Conservation (phyloP, 2,113 vertebrate genomes). For the Colaptes auratus region DNA sequence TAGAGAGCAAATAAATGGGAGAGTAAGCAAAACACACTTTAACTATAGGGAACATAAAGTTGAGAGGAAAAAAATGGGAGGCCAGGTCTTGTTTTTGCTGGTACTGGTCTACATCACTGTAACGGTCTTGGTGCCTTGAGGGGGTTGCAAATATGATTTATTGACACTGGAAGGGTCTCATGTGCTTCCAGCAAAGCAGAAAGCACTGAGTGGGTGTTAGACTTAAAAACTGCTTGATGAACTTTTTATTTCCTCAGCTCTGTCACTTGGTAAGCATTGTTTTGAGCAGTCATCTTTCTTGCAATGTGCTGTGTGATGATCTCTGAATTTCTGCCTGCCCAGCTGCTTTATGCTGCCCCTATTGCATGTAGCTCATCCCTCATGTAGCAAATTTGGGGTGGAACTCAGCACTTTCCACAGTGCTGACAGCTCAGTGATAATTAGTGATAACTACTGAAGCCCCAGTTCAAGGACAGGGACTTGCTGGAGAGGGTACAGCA, state of each 20-base stretch:
- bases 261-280: not conserved
- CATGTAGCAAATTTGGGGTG: not conserved
- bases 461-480: no score
- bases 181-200: not conserved
- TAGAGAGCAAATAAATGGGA: not conserved
- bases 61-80: not conserved
- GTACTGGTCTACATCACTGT: not conserved
- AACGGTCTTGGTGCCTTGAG: not conserved
- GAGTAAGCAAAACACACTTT: not conserved
- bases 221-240: not conserved
- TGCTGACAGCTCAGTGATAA: not conserved
- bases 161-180: not conserved
- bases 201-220: not conserved
- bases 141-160: not conserved
- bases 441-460: not conserved
- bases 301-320: not conserved
- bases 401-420: not conserved
- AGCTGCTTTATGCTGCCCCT: not conserved
- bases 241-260: not conserved
- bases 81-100: not conserved
- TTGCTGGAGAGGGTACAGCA: no score
- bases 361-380: not conserved
- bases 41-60: not conserved
- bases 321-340: not conserved
- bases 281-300: not conserved